phyloP scores from a whole-genome alignment of 2,113 vertebrate genomes.

The Dicrurus megarhynchus region DNA sequence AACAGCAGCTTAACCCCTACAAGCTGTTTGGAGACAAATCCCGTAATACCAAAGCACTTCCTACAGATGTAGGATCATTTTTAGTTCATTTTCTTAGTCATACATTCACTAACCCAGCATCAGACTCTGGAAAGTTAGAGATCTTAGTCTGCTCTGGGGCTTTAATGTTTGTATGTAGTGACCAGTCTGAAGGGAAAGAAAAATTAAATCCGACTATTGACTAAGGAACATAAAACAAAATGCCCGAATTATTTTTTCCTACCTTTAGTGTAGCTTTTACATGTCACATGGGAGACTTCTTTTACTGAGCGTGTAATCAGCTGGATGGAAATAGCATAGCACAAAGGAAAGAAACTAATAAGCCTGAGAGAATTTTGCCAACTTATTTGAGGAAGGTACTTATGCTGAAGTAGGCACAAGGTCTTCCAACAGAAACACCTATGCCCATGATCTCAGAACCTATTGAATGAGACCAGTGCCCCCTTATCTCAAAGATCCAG shows the following conservation, averaged over 20 bases:
- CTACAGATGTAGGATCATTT: not conserved
- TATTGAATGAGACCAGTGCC: not conserved
- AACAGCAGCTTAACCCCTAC: not conserved
- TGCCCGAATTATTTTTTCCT: not conserved
- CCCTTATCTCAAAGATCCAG: not conserved
- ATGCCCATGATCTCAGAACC: not conserved
- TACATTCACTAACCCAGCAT: not conserved
- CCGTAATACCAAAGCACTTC: rapidly evolving
- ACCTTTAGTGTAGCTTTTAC: not conserved
- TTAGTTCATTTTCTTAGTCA: not conserved
- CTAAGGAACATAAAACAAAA: not conserved
- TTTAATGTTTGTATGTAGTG: not conserved
- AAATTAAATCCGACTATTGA: not conserved
- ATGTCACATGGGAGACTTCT: not conserved
- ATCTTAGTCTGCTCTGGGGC: not conserved
- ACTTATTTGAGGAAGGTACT: not conserved
- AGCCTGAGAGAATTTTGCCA: not conserved
- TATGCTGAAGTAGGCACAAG: not conserved
- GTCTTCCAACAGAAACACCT: not conserved
- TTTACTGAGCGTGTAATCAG: not conserved
- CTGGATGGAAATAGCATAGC: not conserved
- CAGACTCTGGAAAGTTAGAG: not conserved
- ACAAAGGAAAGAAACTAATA: not conserved
- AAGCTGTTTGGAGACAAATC: not conserved
- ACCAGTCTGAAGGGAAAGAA: not conserved